Base-by-base conservation (phyloP, 2,888 invertebrate species). In the Nasonovia ribisnigri region DNA sequence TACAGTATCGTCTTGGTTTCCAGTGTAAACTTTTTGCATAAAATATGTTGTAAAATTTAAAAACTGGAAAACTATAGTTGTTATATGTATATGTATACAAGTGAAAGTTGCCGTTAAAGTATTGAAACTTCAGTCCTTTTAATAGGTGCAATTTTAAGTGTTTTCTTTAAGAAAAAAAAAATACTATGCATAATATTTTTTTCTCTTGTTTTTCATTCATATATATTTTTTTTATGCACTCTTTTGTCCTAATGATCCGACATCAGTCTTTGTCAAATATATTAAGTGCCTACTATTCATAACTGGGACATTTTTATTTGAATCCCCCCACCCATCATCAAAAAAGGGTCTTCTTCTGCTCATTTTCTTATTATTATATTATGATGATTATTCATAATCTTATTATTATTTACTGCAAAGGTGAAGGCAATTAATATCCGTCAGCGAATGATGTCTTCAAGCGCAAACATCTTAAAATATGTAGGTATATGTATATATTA, bases 191-290 rank as follows among this genome's bases (percentile, higher is more conserved):
- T 84, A 90, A 60, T 84, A 89, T 60, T 84, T 90, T 36, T 89
- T 36, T 93, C 46, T 48, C 84, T 84, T 90, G 36, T 90, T 46
- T 89, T 57, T 84, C 84, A 54, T 54, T 89, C 89, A 10, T 92
- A 84, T 54, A 42, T 92, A 60, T 87, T 42, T 48, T 86, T 86
- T 87, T 67, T 87, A 51, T 84, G 6, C 51, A 88, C 90, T 60
- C 86, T 90, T 90, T 93, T 86, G 84, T 60, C 89, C 60, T 93
- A 90, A 93, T 67, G 93, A 86, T 86, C 86, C 84, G 51, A 67
- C 93, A 93, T 93, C 90, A 90, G 93, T 93, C 93, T 90, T 93
- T 93, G 93, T 93, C 93, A 67, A 90, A 54, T n/a, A 43, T 93
- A 90, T 90, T 93, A 93, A 93, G 93, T 90, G 90, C 93, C 60